phyloP scores from a whole-genome alignment of 2,113 vertebrate species.

The Bujurquina vittata region DNA sequence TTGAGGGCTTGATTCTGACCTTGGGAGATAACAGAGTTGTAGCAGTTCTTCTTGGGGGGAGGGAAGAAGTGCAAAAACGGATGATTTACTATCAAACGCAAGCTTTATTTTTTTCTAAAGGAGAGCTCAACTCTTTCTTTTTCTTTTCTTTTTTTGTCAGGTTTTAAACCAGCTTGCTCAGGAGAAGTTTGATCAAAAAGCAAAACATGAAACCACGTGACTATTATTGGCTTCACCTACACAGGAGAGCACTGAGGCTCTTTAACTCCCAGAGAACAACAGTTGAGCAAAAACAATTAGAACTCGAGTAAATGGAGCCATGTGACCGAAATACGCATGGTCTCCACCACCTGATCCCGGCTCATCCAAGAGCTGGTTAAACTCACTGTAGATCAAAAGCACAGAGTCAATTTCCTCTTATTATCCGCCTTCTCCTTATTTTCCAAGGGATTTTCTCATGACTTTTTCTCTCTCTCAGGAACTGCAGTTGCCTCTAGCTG shows the following conservation, averaged over 20 bases:
- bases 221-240: constrained; percentile 27
- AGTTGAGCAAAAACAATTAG: constrained; percentile 46
- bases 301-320: constrained; percentile 48
- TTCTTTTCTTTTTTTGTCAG: neutral
- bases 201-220: constrained; percentile 30
- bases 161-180: neutral
- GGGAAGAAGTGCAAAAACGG: neutral
- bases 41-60: constrained; percentile 21
- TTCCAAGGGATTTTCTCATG: constrained; percentile 77
- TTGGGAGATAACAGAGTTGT: constrained; percentile 29
- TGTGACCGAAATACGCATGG: constrained; percentile 66
- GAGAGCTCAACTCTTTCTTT: neutral
- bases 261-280: constrained; percentile 25
- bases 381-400: constrained; percentile 74
- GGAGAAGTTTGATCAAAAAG: neutral
- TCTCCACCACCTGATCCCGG: constrained; percentile 65
- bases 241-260: constrained; percentile 36
- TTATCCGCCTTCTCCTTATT: constrained; percentile 67
- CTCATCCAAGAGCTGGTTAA: constrained; percentile 68
- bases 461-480: constrained; percentile 72
- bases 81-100: neutral
- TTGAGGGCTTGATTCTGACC: constrained; percentile 27
- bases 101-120: constrained; percentile 2
- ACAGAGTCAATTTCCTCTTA: constrained; percentile 66
- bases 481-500: constrained; percentile 72